These are phyloP conservation scores for Litoditis marina DNA, from an alignment of 2,888 invertebrate species.

Conservation along the genomic window DNA sequence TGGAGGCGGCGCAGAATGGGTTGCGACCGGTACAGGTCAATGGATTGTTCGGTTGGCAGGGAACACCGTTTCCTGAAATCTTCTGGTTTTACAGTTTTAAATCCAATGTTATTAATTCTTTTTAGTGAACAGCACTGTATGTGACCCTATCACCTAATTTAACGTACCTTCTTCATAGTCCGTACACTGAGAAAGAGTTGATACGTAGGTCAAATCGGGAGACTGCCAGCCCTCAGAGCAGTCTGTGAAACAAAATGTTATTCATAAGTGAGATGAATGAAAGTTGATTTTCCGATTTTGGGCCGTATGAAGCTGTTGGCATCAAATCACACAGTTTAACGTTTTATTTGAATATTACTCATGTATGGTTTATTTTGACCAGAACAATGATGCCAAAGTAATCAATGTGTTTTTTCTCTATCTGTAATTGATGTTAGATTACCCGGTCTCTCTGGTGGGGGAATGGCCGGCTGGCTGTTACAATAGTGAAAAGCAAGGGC, in stretches of 20 bases:
- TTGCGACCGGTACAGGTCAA: slow-evolving; percentile 51
- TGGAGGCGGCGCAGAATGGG: slow-evolving; percentile 43
- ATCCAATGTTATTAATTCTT: not conserved
- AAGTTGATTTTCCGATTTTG: too few species aligned
- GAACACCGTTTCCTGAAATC: slow-evolving; percentile 32
- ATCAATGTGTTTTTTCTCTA: too few species aligned
- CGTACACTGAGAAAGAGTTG: slow-evolving; percentile 38
- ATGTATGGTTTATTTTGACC: too few species aligned
- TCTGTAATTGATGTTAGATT: too few species aligned
- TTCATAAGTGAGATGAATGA: not conserved
- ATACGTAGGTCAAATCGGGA: slow-evolving; percentile 46
- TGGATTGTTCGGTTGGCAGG: slow-evolving; percentile 41
- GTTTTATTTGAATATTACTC: too few species aligned
- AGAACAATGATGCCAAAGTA: too few species aligned
- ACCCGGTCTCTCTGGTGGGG: slow-evolving; percentile 44
- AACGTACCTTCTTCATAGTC: slow-evolving; percentile 38
- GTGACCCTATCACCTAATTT: too few species aligned
- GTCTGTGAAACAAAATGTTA: slow-evolving; percentile 22
- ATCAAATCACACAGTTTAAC: too few species aligned
- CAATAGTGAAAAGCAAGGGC: not conserved
- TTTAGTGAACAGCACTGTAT: too few species aligned
- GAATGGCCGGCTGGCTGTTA: slow-evolving; percentile 30
- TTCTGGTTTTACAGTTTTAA: not conserved
- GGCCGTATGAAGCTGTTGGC: too few species aligned
- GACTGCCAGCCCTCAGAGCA: slow-evolving; percentile 49